Conservation (phyloP, 2,797 vertebrate genomes). For the Chlorospingus flavigularis region DNA sequence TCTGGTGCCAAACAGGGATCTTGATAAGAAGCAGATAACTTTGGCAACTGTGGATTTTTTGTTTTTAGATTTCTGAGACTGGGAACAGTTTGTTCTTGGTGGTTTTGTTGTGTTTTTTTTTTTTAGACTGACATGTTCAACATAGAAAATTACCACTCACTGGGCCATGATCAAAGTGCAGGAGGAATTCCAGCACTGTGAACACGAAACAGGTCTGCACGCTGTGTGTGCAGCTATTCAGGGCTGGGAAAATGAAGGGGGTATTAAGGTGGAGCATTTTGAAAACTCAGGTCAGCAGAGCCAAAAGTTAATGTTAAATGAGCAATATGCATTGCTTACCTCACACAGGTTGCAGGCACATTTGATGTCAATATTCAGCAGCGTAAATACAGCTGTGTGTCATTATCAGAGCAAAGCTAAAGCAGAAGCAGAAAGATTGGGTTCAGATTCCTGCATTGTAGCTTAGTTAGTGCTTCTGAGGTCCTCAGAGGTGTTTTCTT, state of each 20-base stretch:
- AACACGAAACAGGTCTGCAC: background rate
- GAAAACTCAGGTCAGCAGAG: background rate
- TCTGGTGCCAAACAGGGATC: conserved; percentile 70
- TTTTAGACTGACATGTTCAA: conserved; percentile 34
- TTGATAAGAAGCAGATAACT: conserved; percentile 83
- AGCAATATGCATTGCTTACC: background rate
- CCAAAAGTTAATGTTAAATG: background rate
- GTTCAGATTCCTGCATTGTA: background rate
- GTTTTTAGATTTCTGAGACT: conserved; percentile 45
- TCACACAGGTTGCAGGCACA: background rate
- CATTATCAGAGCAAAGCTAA: background rate
- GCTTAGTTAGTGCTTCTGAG: background rate
- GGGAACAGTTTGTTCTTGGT: conserved; percentile 24
- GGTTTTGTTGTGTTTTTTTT: background rate
- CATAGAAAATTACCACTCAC: conserved; percentile 18
- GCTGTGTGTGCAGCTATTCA: background rate
- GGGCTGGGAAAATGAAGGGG: background rate
- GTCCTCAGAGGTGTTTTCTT: background rate
- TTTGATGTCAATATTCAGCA: background rate
- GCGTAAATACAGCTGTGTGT: background rate
- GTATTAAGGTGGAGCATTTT: background rate
- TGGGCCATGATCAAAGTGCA: conserved; percentile 1
- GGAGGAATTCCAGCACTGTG: background rate
- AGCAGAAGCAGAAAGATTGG: background rate
- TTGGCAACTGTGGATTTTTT: conserved; percentile 66